Conservation (phyloP, 2,888 invertebrate species). For the Cheilosia scutellata region DNA sequence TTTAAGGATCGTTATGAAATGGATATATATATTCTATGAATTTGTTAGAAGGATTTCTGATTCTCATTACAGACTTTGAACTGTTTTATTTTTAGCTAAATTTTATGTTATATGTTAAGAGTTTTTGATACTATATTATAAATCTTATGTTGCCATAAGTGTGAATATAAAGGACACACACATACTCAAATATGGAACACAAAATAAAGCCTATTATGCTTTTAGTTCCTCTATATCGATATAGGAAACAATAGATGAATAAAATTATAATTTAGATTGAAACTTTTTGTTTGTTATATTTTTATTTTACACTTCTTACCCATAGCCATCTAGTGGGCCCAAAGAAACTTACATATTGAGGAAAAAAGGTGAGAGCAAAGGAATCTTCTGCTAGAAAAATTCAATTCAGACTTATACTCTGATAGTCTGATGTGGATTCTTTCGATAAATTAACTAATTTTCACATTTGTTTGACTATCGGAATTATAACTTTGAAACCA, state of each 20-base stretch:
- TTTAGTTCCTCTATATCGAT: neutral
- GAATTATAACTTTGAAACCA: too few relatives aligned
- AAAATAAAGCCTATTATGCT: neutral
- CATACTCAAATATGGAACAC: neutral
- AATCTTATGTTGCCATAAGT: slow-evolving; percentile 30
- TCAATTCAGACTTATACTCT: too few relatives aligned
- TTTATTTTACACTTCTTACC: too few relatives aligned
- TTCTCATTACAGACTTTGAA: slow-evolving; percentile 32
- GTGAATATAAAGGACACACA: neutral
- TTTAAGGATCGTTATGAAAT: slow-evolving; percentile 56
- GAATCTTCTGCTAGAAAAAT: too few relatives aligned
- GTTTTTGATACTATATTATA: slow-evolving; percentile 27
- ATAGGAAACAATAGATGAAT: neutral
- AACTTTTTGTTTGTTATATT: too few relatives aligned
- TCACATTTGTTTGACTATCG: too few relatives aligned
- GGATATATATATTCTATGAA: slow-evolving; percentile 59
- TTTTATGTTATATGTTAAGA: slow-evolving; percentile 46
- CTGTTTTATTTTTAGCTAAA: slow-evolving; percentile 66
- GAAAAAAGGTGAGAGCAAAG: too few relatives aligned
- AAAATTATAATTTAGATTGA: too few relatives aligned
- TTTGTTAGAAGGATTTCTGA: slow-evolving; percentile 44
- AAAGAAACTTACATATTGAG: too few relatives aligned
- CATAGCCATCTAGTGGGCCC: too few relatives aligned
- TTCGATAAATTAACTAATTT: too few relatives aligned
- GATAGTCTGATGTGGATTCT: too few relatives aligned